Evolutionary conservation across 2,888 invertebrate species (phyloP).

Genomic region (Drosophila infuscata): DNA sequence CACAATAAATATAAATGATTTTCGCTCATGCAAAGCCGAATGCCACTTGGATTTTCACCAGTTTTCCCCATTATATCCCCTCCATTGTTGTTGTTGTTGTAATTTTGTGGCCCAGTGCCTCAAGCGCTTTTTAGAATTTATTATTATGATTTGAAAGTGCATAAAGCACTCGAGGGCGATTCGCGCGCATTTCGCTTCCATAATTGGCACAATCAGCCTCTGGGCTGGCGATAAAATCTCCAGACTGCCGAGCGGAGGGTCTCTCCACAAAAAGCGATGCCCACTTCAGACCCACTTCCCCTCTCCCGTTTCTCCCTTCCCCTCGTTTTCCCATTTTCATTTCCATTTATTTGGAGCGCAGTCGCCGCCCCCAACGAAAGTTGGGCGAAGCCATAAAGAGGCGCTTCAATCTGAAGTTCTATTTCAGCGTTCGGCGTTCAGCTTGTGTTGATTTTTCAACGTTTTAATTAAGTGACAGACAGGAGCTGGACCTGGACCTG

Average conservation of each 20-base stretch:
- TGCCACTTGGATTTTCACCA: slow-evolving; percentile 62
- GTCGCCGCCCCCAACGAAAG: slow-evolving; percentile 20
- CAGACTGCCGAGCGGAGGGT: slow-evolving; percentile 39
- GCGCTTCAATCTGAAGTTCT: slow-evolving; percentile 56
- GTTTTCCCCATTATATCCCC: slow-evolving; percentile 18
- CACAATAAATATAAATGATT: slow-evolving; percentile 77
- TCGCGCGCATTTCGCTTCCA: slow-evolving; percentile 74
- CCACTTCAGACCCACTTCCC: slow-evolving; percentile 34
- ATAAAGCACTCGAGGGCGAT: slow-evolving; percentile 78
- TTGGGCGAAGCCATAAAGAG: slow-evolving; percentile 63
- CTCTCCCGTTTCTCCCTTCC: background rate
- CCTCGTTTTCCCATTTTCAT: slow-evolving; percentile 22
- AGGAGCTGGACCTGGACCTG: slow-evolving; percentile 12
- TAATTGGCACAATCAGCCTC: slow-evolving; percentile 80
- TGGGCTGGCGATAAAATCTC: slow-evolving; percentile 75
- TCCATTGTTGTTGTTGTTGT: slow-evolving; percentile 34
- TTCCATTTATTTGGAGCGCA: slow-evolving; percentile 46
- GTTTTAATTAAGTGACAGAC: slow-evolving; percentile 79
- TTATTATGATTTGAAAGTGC: slow-evolving; percentile 81
- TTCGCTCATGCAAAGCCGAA: slow-evolving; percentile 71
- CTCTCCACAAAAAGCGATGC: slow-evolving; percentile 48
- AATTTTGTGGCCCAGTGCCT: slow-evolving; percentile 50
- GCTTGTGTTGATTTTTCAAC: slow-evolving; percentile 75
- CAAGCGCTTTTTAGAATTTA: slow-evolving; percentile 69
- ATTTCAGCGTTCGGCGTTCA: slow-evolving; percentile 46